These are phyloP conservation scores for Patella caerulea DNA, from an alignment of 2,888 invertebrate genomes.

Conservation along the genomic window DNA sequence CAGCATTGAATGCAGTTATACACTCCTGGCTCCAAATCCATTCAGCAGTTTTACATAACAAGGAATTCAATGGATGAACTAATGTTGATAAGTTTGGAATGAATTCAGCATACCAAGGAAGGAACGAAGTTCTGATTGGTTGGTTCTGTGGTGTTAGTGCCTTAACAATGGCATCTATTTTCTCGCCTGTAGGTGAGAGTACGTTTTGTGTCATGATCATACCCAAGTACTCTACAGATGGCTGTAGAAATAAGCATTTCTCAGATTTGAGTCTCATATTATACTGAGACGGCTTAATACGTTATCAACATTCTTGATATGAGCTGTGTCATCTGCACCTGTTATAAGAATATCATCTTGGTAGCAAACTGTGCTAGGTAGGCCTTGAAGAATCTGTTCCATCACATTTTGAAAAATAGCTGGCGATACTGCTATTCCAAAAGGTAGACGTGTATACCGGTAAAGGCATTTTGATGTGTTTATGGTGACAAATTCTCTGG, in stretches of 20 bases:
- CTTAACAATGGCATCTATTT: too few relatives aligned
- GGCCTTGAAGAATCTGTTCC: too few relatives aligned
- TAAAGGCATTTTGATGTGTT: neutral
- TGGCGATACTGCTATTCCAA: neutral
- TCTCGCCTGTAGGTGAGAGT: too few relatives aligned
- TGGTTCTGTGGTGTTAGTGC: too few relatives aligned
- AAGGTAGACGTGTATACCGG: neutral
- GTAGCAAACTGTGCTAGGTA: too few relatives aligned
- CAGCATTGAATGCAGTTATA: slow-evolving; percentile 13
- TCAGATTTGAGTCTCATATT: too few relatives aligned
- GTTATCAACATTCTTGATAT: too few relatives aligned
- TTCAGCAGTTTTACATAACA: neutral
- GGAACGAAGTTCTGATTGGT: neutral
- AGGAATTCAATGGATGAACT: slow-evolving; percentile 16
- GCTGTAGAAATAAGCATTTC: too few relatives aligned
- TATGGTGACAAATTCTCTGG: neutral
- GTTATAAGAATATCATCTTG: neutral
- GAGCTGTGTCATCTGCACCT: neutral
- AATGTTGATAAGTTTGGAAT: slow-evolving; percentile 11
- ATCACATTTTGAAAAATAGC: neutral
- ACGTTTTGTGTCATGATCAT: too few relatives aligned
- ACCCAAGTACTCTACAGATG: too few relatives aligned
- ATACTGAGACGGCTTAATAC: too few relatives aligned
- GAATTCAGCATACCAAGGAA: slow-evolving; percentile 22
- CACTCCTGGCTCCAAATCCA: slow-evolving; percentile 21